Evolutionary conservation across 2,797 vertebrate genomes (phyloP).

Genomic region (Sebastes minor): DNA sequence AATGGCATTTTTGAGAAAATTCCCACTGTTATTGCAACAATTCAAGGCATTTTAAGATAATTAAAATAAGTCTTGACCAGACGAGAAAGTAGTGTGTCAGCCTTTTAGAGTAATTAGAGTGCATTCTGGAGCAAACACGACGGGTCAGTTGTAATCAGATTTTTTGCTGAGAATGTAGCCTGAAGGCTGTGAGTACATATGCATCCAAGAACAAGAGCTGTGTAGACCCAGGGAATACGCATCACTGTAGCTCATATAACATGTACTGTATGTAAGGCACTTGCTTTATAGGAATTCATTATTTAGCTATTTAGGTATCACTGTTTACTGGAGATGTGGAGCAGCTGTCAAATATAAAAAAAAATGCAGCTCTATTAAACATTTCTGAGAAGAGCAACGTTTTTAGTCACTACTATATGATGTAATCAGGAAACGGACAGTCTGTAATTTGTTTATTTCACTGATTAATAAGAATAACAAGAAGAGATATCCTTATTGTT

Average conservation of each 20-base stretch:
- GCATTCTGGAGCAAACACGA: background rate
- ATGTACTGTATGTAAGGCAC: background rate
- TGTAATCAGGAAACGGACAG: background rate
- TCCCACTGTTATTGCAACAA: background rate
- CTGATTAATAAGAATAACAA: background rate
- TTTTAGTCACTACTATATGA: background rate
- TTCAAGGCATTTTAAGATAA: background rate
- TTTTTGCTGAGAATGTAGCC: background rate
- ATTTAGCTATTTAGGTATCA: background rate
- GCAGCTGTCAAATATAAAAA: background rate
- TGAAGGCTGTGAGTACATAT: background rate
- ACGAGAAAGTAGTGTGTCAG: background rate
- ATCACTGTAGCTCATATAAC: background rate
- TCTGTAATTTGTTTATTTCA: background rate
- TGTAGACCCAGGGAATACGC: background rate
- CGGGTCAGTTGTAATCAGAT: conserved; percentile 7
- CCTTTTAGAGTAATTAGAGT: background rate
- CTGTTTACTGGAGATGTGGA: background rate
- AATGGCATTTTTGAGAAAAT: background rate
- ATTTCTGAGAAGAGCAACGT: background rate
- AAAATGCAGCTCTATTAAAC: background rate
- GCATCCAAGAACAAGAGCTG: background rate
- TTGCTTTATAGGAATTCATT: background rate
- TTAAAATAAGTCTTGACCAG: background rate
- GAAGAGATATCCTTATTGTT: background rate